Base-by-base conservation (phyloP, 2,797 vertebrate species). In the Molossus alvarezi region DNA sequence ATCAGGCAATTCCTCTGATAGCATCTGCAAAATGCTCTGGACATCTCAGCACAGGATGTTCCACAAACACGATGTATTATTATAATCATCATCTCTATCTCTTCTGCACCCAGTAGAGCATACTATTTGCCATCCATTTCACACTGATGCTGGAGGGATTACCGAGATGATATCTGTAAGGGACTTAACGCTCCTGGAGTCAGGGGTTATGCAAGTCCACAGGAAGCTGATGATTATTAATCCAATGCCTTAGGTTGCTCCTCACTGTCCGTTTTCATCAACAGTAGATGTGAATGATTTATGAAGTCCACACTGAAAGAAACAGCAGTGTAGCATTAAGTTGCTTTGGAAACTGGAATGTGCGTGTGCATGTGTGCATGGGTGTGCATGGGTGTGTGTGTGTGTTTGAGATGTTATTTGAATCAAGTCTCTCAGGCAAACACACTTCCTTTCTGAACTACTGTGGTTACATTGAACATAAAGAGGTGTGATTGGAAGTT, bases 401-500 rank as follows among this genome's bases (percentile, higher is more conserved):
- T 17, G 64, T 12, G 41, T 45, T 5, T 45, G 64, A 65, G 14
- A 29, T 65, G 27, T 71, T 87, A 91, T 88, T 89, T 53, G 15
- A 93, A 21, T 87, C 13, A 13, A 73, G 3, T 64, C 84, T 98
- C 82, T 95, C 94, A 82, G 76, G 83, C 79, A 96, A 97, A 95
- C 65, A 77, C 11, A 33, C 96, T 93, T 95, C 41, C 82, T 93
- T 95, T 97, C 20, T 91, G 85, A 98, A 94, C 62, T 97, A 93
- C 97, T 95, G 96, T 83, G 12, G 27, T 77, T 87, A 79, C 71
- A 57, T 4, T 58, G 64, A 95, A 95, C 13, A 93, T 88, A 97
- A 97, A 97, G 83, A 37, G 13, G 95, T 95, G 62, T 93, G 72
- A 97, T 97, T 97, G 95, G 95, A 97, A 97, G 71, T 92, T 94